Conservation (phyloP, 2,797 vertebrate genomes). For the Acanthurus lineatus region DNA sequence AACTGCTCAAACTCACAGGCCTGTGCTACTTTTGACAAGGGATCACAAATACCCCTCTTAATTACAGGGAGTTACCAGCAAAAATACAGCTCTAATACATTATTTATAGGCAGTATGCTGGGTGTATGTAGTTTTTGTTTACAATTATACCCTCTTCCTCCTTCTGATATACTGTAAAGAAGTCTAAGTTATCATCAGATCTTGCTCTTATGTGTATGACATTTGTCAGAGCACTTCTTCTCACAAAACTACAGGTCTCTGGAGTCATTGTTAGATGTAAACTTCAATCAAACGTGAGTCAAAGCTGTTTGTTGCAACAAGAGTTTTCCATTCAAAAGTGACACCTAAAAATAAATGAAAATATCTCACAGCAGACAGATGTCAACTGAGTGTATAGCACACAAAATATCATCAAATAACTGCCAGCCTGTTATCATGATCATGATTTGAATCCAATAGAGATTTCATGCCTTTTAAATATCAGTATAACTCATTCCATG, state of each 20-base stretch:
- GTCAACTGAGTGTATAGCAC: constrained; percentile 46
- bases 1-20: background rate
- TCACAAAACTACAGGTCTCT: constrained; percentile 25
- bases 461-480: constrained; percentile 73
- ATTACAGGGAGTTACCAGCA: background rate
- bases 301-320: constrained; percentile 9
- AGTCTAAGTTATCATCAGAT: constrained; percentile 9
- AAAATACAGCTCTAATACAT: background rate
- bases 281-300: constrained; percentile 42
- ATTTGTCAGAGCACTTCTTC: constrained; percentile 27
- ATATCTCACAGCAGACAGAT: constrained; percentile 48
- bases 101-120: background rate
- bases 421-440: constrained; percentile 58
- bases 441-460: constrained; percentile 64
- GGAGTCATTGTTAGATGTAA: constrained; percentile 37
- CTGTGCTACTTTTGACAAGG: background rate
- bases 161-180: background rate
- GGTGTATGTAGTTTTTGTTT: background rate
- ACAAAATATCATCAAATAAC: constrained; percentile 66
- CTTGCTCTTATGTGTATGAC: constrained; percentile 16
- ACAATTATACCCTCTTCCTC: background rate
- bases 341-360: constrained; percentile 49
- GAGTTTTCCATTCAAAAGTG: constrained; percentile 41
- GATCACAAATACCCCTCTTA: too few relatives aligned
- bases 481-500: constrained; percentile 63